These are phyloP conservation scores for Cotesia vestalis DNA, from an alignment of 1,140 invertebrate genomes.

Conservation along the genomic window DNA sequence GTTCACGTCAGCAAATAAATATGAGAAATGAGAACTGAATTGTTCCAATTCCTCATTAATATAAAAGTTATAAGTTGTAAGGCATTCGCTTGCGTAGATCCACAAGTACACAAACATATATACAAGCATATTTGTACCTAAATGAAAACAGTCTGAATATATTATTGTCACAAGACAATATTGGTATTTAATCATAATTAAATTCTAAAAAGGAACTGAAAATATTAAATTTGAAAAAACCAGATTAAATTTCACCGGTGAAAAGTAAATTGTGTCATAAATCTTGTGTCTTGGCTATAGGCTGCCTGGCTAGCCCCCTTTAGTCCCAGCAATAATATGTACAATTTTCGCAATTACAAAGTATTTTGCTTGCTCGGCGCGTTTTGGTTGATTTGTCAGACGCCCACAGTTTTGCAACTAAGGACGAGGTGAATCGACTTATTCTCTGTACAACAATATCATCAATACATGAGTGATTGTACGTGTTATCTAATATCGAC, in stretches of 20 bases:
- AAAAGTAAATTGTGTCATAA: slow-evolving; percentile 39
- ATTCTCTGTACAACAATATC: slow-evolving; percentile 3
- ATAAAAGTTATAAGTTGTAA: too few species aligned
- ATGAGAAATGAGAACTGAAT: too few species aligned
- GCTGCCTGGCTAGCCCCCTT: slow-evolving; percentile 49
- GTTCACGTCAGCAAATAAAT: too few species aligned
- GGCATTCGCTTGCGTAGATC: too few species aligned
- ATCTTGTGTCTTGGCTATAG: slow-evolving; percentile 16
- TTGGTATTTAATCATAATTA: too few species aligned
- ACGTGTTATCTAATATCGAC: background rate
- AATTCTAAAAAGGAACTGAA: background rate
- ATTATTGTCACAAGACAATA: too few species aligned
- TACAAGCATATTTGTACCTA: too few species aligned
- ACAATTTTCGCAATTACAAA: slow-evolving; percentile 57
- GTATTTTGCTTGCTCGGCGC: slow-evolving; percentile 57
- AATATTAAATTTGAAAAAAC: background rate
- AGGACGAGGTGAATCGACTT: background rate
- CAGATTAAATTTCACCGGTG: background rate
- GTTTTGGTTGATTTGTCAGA: slow-evolving; percentile 52
- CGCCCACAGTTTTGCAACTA: slow-evolving; percentile 30
- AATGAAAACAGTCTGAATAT: too few species aligned
- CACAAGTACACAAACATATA: too few species aligned
- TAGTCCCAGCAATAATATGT: slow-evolving; percentile 49
- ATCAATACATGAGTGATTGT: slow-evolving; percentile 5
- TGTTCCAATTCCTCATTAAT: too few species aligned